Evolutionary conservation across 30 jellyfish, hydroid and myxozoan species (phyloP).

Genomic region (Nemopilema nomurai): DNA sequence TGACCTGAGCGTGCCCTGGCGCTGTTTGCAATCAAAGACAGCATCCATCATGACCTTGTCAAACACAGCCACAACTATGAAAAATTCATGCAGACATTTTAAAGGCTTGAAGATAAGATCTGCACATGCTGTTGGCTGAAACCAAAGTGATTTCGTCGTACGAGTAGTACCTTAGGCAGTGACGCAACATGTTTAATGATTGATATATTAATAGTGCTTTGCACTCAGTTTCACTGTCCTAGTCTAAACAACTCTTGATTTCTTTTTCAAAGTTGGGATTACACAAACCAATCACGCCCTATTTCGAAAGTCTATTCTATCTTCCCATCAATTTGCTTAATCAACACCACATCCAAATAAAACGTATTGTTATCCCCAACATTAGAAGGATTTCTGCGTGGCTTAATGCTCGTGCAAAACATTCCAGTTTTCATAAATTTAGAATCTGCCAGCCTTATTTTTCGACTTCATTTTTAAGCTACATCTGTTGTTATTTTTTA

Average conservation of each 20-base stretch:
- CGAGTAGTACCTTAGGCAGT: too few relatives aligned
- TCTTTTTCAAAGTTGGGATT: neutral
- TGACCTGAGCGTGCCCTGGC: too few relatives aligned
- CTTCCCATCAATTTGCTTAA: neutral
- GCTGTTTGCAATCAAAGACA: neutral
- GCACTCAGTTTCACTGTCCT: neutral
- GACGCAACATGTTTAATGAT: neutral
- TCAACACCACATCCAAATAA: neutral
- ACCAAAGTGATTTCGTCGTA: too few relatives aligned
- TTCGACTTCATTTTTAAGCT: neutral
- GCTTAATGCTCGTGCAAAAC: too few relatives aligned
- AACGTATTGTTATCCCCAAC: neutral
- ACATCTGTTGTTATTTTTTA: neutral
- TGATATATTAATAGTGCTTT: neutral
- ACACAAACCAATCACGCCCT: neutral
- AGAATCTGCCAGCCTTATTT: too few relatives aligned
- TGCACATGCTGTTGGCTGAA: too few relatives aligned
- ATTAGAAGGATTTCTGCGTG: neutral
- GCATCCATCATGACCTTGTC: neutral
- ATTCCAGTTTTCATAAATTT: too few relatives aligned
- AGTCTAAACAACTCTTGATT: conserved; percentile 14
- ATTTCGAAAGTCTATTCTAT: neutral
- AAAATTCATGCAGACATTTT: neutral
- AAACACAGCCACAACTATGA: neutral
- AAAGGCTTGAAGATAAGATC: too few relatives aligned